Base-by-base conservation (phyloP, 2,888 invertebrate species). In the Lacanobia oleracea region DNA sequence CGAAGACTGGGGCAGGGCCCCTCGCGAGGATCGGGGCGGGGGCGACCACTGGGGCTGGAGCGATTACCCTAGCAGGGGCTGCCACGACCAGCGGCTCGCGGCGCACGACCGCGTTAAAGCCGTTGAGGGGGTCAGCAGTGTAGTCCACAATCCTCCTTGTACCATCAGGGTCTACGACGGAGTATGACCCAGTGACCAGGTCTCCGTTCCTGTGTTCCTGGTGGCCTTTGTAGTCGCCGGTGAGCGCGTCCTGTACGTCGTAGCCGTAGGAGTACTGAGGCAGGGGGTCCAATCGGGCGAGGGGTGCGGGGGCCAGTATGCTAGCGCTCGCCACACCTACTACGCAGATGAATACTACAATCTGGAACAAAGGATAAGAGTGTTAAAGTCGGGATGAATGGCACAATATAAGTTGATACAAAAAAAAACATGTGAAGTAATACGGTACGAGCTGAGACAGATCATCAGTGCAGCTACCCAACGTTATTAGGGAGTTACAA, bases 221-320 rank as follows among this genome's bases (percentile, higher is more conserved):
- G 90, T 97, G 97, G 64, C 96, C 96, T 82, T 97, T 97, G 90
- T 94, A 96, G 92, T 97, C 97, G 33, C 97, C 97, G 40, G 97
- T 97, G 71, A 96, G 92, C 5, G 95, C 90, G 85, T 97, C 97
- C 82, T 97, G 96, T 1, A 97, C 96, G 85, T 97, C 96, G 86
- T 97, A 97, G 6, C 96, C 96, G 90, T 94, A 97, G 8, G 96
- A 95, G 90, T 97, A 97, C 84, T 97, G 96, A 1, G 97, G 97
- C 1, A 93, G 69, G 12, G 95, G 94, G 84, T 95, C 96, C 2
- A 92, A 83, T n/a, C 92, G 91, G 0, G 93, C 93, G 1, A 92
- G 68, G 0, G 95, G 23, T 1, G 91, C 92, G 21, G 96, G 94
- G 0, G 91, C 94, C 54, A 94, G 80, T 53, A 95, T 86, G 84